Base-by-base conservation (phyloP, 2,113 vertebrate genomes). In the Perca schrenkii region DNA sequence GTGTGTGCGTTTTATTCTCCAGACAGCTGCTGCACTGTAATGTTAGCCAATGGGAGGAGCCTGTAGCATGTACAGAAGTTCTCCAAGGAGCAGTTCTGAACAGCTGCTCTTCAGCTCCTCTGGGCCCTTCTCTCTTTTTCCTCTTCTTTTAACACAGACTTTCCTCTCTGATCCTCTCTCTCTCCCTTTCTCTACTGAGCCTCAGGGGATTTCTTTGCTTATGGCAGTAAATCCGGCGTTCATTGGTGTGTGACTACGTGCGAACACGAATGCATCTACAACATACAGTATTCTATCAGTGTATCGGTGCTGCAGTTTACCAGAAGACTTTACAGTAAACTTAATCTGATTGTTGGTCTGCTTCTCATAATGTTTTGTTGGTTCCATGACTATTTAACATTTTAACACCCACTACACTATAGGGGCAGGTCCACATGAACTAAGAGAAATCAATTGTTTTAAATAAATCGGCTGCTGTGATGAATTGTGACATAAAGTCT, bases 41-140 rank as follows among this genome's bases (percentile, higher is more conserved):
- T 61, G 76, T 88, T 87, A 89, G 86, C 84, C 84, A 53, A 13
- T 78, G 86, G 83, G 84, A 80, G 90, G 84, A 82, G 88, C 61
- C 86, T 88, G 75, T 63, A 82, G 82, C 68, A 67, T 81, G 82
- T 79, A 77, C 64, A 83, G 89, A 78, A 74, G 87, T 91, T 85
- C 91, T 91, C 90, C 12, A 47, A 88, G 87, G 93, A 91, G 89
- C 75, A 69, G 54, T 63, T 65, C 73, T 89, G 74, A 88, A 79
- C 91, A 93, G 91, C 91, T 92, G 90, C 87, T 91, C 81, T 66
- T 87, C 77, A 63, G 67, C 74, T 91, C 89, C 90, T 92, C 58
- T 16, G 7, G 76, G 88, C 84, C 52, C 54, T 72, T 85, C 88
- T 83, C 52, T 63, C 40, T 80, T 77, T 63, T 74, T 79, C 34